These are phyloP conservation scores for Anolis sagrei DNA, from an alignment of 2,113 vertebrate species.

Conservation along the genomic window DNA sequence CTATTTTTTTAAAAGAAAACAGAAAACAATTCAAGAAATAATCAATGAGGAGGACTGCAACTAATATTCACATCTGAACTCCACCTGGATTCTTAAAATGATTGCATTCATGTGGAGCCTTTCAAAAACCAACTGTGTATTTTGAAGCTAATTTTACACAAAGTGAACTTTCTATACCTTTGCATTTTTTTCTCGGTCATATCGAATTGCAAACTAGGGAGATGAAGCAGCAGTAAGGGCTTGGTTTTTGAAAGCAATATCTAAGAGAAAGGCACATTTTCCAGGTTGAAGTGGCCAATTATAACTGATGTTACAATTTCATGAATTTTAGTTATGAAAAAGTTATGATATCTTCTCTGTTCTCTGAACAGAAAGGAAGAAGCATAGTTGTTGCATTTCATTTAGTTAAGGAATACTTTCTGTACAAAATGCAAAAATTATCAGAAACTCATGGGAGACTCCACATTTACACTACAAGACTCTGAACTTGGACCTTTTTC, in stretches of 20 bases:
- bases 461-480: not conserved
- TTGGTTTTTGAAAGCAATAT: not conserved
- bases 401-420: not conserved
- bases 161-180: not conserved
- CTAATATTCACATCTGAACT: too few species aligned
- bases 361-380: too few species aligned
- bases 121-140: too few species aligned
- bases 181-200: not conserved
- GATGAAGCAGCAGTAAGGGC: not conserved
- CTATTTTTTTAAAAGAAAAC: not conserved
- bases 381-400: not conserved
- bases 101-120: too few species aligned
- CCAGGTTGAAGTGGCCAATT: not conserved
- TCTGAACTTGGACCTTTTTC: not conserved
- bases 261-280: not conserved
- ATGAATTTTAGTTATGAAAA: not conserved
- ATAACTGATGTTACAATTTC: not conserved
- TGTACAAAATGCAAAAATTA: not conserved
- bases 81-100: too few species aligned
- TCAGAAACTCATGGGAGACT: not conserved
- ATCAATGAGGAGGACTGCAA: too few species aligned
- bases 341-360: not conserved
- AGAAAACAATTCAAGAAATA: too few species aligned
- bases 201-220: not conserved
- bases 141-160: not conserved